Conservation (phyloP, 92 coral and sea anemone species). For the Parazoanthus darwini region DNA sequence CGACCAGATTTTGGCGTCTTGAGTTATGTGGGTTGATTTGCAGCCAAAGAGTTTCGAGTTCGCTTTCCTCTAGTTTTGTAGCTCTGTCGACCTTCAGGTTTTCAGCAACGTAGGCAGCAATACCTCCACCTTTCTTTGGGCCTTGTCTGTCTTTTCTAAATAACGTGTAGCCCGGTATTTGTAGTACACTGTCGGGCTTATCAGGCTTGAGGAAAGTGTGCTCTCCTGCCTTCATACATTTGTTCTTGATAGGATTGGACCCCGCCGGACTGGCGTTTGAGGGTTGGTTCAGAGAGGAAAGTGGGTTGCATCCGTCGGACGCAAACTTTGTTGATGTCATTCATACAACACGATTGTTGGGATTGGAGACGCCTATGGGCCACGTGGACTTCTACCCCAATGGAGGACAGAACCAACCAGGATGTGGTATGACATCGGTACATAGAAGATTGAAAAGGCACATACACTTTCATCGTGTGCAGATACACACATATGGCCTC, state of each 20-base stretch:
- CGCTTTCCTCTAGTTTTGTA: constrained; percentile 30
- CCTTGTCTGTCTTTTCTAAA: too few relatives aligned
- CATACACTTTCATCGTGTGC: background rate
- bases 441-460: background rate
- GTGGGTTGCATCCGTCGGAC: background rate
- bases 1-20: constrained; percentile 5
- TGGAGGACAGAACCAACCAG: constrained; percentile 11
- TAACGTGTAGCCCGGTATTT: too few relatives aligned
- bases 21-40: constrained; percentile 20
- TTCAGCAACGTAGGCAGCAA: too few relatives aligned
- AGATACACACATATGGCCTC: too few relatives aligned
- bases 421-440: background rate
- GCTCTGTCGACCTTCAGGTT: constrained; percentile 33
- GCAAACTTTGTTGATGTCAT: constrained; percentile 8
- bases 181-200: too few relatives aligned
- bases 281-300: background rate
- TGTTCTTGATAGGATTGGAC: constrained; percentile 2
- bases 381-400: constrained; percentile 1
- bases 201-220: too few relatives aligned
- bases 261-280: constrained; percentile 20
- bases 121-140: too few relatives aligned
- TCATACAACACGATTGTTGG: background rate
- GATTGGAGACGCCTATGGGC: background rate
- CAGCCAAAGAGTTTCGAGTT: constrained; percentile 35
- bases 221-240: background rate